Conservation (phyloP, 2,888 invertebrate species). For the Toxonevra muliebris region DNA sequence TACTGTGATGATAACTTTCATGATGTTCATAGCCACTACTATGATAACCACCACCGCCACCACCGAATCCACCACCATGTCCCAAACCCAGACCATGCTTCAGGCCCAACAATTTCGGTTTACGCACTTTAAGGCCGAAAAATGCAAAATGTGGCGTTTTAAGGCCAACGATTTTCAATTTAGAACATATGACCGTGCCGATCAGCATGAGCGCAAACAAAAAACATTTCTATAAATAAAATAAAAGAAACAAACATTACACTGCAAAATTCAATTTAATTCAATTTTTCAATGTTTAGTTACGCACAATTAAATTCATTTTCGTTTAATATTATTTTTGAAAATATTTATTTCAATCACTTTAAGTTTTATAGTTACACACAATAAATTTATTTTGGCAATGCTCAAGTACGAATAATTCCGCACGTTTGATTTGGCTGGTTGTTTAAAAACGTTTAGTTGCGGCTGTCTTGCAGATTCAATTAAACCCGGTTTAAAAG, state of each 20-base stretch:
- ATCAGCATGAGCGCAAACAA: constrained; percentile 29
- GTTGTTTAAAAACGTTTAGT: constrained; percentile 29
- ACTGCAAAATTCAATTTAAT: constrained; percentile 14
- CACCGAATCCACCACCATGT: constrained; percentile 35
- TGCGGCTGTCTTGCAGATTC: constrained; percentile 38
- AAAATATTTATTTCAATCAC: background rate
- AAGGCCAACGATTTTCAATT: constrained; percentile 51
- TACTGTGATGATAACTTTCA: constrained; percentile 44
- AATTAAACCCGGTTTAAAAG: constrained; percentile 49
- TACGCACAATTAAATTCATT: constrained; percentile 41
- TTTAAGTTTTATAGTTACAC: background rate
- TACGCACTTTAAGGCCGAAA: constrained; percentile 48
- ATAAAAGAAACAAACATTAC: background rate
- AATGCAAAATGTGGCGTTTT: constrained; percentile 54
- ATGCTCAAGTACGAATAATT: constrained; percentile 27
- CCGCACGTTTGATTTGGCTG: constrained; percentile 26
- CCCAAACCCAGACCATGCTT: constrained; percentile 47
- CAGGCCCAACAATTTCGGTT: constrained; percentile 52
- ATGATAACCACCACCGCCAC: constrained; percentile 32
- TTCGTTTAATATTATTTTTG: constrained; percentile 15
- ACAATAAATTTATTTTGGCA: background rate
- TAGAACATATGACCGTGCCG: constrained; percentile 30
- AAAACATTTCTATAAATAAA: constrained; percentile 30
- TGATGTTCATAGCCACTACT: constrained; percentile 46
- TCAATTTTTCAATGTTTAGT: background rate